Base-by-base conservation (phyloP, 2,113 vertebrate species). In the Petaurus breviceps region DNA sequence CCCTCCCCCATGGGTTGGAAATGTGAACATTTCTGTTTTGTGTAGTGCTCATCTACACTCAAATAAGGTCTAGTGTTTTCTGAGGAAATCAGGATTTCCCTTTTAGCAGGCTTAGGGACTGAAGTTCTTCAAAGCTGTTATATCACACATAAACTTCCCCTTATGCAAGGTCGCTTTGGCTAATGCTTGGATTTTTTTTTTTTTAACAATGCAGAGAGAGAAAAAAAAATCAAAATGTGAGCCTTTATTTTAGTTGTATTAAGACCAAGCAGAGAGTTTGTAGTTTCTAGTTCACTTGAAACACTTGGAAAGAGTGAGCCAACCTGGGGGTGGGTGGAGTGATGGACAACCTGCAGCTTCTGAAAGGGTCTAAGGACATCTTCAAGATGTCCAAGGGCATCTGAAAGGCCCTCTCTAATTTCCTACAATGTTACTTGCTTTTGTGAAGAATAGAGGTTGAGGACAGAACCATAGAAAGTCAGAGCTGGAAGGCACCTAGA, bases 211-310 rank as follows among this genome's bases (percentile, higher is more conserved):
- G 52, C 46, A 26, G 51, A 95, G 61, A 49, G 57, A 49, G 61
- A 49, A 28, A 49, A 77, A 26, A 89, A 51, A 24, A 89, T 92
- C 68, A 96, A 37, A 46, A 49, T 46, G 47, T 57, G 25, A 37
- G n/a, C 90, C 14, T 11, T 92, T 96, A n/a, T 92, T 89, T 95
- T 93, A 91, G 91, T 50, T 90, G 77, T 1, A 54, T 50, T 95
- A 51, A 94, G 92, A 28, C 24, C 51, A 95, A 28, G 43, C 91
- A 51, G 43, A 28, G 95, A 91, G 57, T 93, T 95, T 91, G n/a
- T 96, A 55, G 92, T 47, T 90, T 92, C 22, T 96, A 52, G 92
- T 90, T 84, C 12, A 94, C 51, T 53, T 46, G 14, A 94, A 90
- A 47, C 26, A 6, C 51, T 37, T 55, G 28, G 25, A 68, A 93